These are phyloP conservation scores for Brachionus paranguensis DNA, from an alignment of 1,140 invertebrate genomes.

Conservation along the genomic window DNA sequence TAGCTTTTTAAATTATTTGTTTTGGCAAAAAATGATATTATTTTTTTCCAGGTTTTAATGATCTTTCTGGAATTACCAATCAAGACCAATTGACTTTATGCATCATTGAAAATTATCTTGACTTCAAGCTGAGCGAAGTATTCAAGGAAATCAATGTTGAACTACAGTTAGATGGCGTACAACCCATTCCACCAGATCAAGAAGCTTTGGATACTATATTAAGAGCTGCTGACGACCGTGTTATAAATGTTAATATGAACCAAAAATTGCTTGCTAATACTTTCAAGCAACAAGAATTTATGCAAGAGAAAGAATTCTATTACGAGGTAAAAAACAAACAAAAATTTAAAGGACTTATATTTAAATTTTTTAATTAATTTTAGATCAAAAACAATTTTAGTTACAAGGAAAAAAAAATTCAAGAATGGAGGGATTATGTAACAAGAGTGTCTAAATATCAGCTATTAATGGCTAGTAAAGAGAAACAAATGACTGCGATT, in stretches of 20 bases:
- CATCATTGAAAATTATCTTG: constrained; percentile 55
- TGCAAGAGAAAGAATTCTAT: constrained; percentile 37
- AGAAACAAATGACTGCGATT: constrained; percentile 49
- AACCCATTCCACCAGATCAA: constrained; percentile 52
- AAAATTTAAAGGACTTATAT: not conserved
- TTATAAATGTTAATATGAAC: constrained; percentile 47
- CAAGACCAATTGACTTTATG: constrained; percentile 54
- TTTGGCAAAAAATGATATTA: not conserved
- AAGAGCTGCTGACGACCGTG: constrained; percentile 49
- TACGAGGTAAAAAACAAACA: constrained; percentile 4
- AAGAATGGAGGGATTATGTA: constrained; percentile 40
- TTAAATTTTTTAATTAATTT: constrained; percentile 26
- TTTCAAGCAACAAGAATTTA: constrained; percentile 42
- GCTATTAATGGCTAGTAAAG: constrained; percentile 41
- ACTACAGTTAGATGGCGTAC: constrained; percentile 48
- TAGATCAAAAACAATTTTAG: constrained; percentile 36
- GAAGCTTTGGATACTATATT: constrained; percentile 53
- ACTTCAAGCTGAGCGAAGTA: constrained; percentile 56
- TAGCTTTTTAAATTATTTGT: not conserved
- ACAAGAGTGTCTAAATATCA: not conserved
- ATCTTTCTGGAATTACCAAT: constrained; percentile 51
- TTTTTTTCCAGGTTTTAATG: constrained; percentile 47
- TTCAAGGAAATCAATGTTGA: constrained; percentile 54
- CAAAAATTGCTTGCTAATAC: constrained; percentile 52
- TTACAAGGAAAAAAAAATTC: constrained; percentile 28